Evolutionary conservation across 1,140 invertebrate genomes (phyloP).

Genomic region (Telenomus remus): DNA sequence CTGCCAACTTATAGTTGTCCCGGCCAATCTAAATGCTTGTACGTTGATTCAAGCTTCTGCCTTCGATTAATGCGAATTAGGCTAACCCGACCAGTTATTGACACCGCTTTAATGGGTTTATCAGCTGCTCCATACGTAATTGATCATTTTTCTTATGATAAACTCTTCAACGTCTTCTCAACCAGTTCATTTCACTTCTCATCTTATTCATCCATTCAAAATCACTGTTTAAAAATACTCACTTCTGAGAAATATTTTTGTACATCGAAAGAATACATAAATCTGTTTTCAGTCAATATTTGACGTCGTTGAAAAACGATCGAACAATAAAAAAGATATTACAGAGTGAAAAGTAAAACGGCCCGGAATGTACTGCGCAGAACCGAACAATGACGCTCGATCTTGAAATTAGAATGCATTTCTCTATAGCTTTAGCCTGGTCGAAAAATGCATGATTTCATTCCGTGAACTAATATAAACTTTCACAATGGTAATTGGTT

Average conservation of each 20-base stretch:
- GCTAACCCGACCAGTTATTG: constrained; percentile 25
- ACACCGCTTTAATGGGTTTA: constrained; percentile 27
- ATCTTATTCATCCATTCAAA: too few species aligned
- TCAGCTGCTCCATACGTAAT: constrained; percentile 15
- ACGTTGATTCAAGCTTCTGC: constrained; percentile 14
- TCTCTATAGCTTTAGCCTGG: constrained; percentile 1
- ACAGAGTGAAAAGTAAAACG: too few species aligned
- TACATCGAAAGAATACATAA: too few species aligned
- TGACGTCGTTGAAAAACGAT: too few species aligned
- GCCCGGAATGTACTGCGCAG: too few species aligned
- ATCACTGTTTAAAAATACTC: too few species aligned
- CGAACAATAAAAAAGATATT: too few species aligned
- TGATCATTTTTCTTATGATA: constrained; percentile 13
- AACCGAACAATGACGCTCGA: too few species aligned
- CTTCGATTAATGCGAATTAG: constrained; percentile 34
- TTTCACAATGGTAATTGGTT: constrained; percentile 44
- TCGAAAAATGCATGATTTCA: constrained; percentile 17
- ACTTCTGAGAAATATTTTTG: too few species aligned
- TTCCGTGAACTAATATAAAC: constrained; percentile 28
- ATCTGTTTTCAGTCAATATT: too few species aligned
- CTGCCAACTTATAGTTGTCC: constrained; percentile 38
- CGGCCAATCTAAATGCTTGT: constrained; percentile 43
- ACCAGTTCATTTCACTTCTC: too few species aligned
- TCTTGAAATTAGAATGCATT: background rate
- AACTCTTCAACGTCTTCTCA: too few species aligned